Evolutionary conservation across 2,888 invertebrate genomes (phyloP), one percentile per base, ranked within the genome.

Genomic region (Tachina lurida): DNA sequence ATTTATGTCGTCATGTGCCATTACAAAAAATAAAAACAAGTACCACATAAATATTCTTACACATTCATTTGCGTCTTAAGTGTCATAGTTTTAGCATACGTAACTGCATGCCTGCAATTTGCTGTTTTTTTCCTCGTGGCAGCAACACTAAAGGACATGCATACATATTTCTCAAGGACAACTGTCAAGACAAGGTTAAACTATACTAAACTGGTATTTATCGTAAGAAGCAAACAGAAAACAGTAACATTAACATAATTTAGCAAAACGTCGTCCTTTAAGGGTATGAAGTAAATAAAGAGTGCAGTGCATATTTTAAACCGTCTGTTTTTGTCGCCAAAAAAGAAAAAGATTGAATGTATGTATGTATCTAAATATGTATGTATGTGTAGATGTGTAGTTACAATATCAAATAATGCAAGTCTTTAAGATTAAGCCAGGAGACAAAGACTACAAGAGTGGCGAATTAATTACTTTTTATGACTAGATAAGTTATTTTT

Each of bases 341-440:
- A 54, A 54, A n/a, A 5, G 9, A 9, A 54, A 54, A 15, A 31
- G 2, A 31, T 31, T 31, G 5, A 31, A 31, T 0, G 7, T 8
- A 54, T 54, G 12, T 12, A 17, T 10, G 7, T 10, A 49, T 2
- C 1, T 10, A 49, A 7, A 49, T 49, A 49, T 49, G 15, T 15
- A 17, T 52, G 15, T 7, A 52, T 52, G 3, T n/a, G 13, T 47
- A 47, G n/a, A 52, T 52, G 3, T n/a, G 13, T 47, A 47, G n/a
- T 3, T 60, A 2, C 56, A 54, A 31, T 86, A 84, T 86, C 84
- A 80, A 84, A 12, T 79, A 87, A 87, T 88, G 68, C 67, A 87
- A 88, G 89, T 91, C 89, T 91, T 91, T 91, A 90, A 91, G 91
- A 91, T 91, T 90, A 88, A 67, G 65, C 31, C 56, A 68, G 39